Evolutionary conservation across 2,888 invertebrate species (phyloP), one percentile per base, ranked within the genome.

Genomic region (Hydropsyche betteni): DNA sequence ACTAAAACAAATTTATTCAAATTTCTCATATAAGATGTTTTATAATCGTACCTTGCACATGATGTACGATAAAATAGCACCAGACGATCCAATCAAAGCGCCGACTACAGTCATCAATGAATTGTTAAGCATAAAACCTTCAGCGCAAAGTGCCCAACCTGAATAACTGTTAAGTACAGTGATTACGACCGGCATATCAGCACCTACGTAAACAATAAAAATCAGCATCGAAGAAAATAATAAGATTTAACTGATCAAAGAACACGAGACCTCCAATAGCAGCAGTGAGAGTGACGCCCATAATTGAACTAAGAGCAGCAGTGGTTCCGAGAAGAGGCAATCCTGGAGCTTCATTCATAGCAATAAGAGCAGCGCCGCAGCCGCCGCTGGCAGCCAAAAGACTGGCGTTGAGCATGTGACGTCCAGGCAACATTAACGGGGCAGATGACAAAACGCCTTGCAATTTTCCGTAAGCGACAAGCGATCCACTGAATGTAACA

Each of bases 61-160:
- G 82, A 96, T 96, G 86, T 96, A 95, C 0, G 96, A 96, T 5
- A 96, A 89, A 84, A 96, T 96, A 78, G 96, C 96, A 81, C 96
- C 96, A 76, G 95, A 95, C 76, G 94, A 94, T 69, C 96, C 96
- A 84, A 96, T 96, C 80, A 96, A 87, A 7, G 96, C 95, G 44
- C 96, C 96, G 50, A 96, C 95, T 81, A 96, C 92, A 16, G 96
- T 96, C 94, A 96, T 95, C 77, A 96, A 87, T 80, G 94, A 94
- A 86, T 96, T 96, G 86, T 96, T 94, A 79, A 96, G 86, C 96
- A 96, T 96, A 86, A 96, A 96, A 51, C 96, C 96, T 87, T 96
- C 96, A 7, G 96, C 96, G 85, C 96, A 96, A 77, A 96, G 87
- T 33, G 96, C 96, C 96, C 96, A 96, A 64, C 96, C 96, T 0